Evolutionary conservation across 2,113 vertebrate genomes (phyloP).

Genomic region (Psilopogon haemacephalus): DNA sequence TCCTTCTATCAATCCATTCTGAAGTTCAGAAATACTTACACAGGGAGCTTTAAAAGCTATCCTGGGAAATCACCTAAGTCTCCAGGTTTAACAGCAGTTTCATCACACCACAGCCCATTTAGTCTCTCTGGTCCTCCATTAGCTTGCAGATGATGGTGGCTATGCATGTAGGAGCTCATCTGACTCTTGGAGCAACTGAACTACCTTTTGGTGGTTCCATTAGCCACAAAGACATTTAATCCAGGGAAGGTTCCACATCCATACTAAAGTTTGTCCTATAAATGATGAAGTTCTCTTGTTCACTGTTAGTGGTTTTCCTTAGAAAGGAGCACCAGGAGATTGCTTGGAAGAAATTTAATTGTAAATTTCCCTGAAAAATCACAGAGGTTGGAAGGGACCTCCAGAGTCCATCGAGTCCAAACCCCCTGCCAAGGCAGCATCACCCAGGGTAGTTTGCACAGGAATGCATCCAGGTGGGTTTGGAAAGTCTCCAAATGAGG

Average conservation of each 20-base stretch:
- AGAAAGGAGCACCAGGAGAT: not conserved
- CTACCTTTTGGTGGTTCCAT: not conserved
- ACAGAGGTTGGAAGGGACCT: no score
- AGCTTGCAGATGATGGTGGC: not conserved
- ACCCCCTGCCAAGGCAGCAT: no score
- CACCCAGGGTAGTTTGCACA: no score
- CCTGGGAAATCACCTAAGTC: conserved; percentile 5
- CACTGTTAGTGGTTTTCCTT: not conserved
- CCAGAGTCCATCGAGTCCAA: no score
- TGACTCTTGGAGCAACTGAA: not conserved
- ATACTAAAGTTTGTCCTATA: not conserved
- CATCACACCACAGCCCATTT: not conserved
- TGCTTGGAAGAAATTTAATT: not conserved
- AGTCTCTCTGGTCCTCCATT: not conserved
- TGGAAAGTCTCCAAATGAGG: no score
- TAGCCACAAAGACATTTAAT: not conserved
- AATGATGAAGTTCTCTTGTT: not conserved
- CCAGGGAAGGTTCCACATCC: not conserved
- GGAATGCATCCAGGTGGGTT: no score
- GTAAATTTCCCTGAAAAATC: not conserved
- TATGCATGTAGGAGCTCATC: not conserved
- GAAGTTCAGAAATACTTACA: not conserved
- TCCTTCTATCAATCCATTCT: not conserved
- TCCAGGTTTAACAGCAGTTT: not conserved
- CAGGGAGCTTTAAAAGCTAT: not conserved